Evolutionary conservation across 92 coral and sea anemone genomes (phyloP).

Genomic region (Phenganax stokvisi): DNA sequence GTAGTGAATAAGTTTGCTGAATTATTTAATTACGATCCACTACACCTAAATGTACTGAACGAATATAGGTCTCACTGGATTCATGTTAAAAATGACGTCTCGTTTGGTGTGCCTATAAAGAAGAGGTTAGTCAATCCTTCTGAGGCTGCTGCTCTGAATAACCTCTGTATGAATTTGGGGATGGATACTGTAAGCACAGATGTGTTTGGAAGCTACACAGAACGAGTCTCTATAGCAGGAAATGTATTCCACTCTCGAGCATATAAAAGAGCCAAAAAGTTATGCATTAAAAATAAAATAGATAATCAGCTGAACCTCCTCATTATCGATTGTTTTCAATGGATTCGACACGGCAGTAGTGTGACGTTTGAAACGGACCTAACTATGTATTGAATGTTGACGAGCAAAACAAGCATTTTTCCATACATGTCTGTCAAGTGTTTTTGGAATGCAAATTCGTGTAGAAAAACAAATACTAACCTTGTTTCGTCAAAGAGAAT

Average conservation of each 20-base stretch:
- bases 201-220: conserved; percentile 24
- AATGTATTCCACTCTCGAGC: conserved; percentile 40
- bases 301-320: no score
- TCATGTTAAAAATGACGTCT: conserved; percentile 27
- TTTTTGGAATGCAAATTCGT: no score
- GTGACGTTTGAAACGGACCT: no score
- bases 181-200: conserved; percentile 17
- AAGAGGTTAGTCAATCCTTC: conserved; percentile 33
- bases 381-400: no score
- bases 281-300: not conserved
- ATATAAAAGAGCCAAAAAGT: conserved; percentile 44
- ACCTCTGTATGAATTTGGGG: conserved; percentile 28
- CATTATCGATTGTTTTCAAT: no score
- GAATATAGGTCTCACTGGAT: conserved; percentile 48
- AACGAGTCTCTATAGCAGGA: conserved; percentile 30
- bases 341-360: no score
- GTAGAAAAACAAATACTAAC: no score
- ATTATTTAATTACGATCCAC: no score
- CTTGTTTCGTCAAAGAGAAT: no score
- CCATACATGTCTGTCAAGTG: no score
- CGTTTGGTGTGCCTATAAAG: conserved; percentile 30
- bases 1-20: no score
- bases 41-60: not conserved
- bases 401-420: no score
- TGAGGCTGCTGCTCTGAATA: conserved; percentile 34